Conservation (phyloP, 2,888 invertebrate species). For the Brachyptera risi region DNA sequence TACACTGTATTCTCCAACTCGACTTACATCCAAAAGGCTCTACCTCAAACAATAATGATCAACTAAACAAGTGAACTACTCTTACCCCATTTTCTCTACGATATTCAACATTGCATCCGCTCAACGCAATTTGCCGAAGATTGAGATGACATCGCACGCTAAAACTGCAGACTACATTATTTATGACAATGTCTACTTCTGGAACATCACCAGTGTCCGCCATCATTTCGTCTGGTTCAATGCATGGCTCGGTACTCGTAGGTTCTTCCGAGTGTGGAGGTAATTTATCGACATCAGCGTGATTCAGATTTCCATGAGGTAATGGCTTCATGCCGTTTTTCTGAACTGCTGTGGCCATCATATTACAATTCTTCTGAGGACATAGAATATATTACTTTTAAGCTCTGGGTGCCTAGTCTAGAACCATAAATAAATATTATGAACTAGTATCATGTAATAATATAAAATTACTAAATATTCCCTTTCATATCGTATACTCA, state of each 20-base stretch:
- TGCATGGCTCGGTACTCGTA: conserved; percentile 15
- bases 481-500: too few species aligned
- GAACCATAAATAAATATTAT: too few species aligned
- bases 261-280: conserved; percentile 1
- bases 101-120: conserved; percentile 92
- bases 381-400: too few species aligned
- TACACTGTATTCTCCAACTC: too few species aligned
- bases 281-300: conserved; percentile 42
- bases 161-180: conserved; percentile 97
- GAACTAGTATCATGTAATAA: too few species aligned
- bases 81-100: conserved; percentile 84
- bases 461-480: too few species aligned
- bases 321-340: conserved; percentile 77
- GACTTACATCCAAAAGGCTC: too few species aligned
- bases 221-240: conserved; percentile 8
- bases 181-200: conserved; percentile 92
- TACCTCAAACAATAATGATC: too few species aligned
- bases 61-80: conserved; percentile 32
- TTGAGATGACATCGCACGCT: conserved; percentile 95
- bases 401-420: too few species aligned
- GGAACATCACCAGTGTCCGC: conserved; percentile 56
- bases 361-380: too few species aligned
- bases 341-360: conserved; percentile 78
- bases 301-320: conserved; percentile 58
- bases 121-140: conserved; percentile 87